Conservation (phyloP, 2,888 invertebrate species). For the Synanthedon myopaeformis region DNA sequence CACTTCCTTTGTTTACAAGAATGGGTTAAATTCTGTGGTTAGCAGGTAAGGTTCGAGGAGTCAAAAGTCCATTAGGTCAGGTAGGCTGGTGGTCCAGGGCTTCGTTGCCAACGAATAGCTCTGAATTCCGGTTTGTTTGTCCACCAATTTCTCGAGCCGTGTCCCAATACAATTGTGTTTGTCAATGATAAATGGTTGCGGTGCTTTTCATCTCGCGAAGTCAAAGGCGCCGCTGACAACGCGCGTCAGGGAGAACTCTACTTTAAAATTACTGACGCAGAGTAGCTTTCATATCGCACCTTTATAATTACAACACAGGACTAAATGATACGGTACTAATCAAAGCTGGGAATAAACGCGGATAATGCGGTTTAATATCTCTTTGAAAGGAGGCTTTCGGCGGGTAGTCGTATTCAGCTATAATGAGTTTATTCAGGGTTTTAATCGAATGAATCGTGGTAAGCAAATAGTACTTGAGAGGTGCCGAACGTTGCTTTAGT, state of each 20-base stretch:
- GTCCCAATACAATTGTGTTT: conserved; percentile 68
- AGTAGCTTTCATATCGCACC: conserved; percentile 19
- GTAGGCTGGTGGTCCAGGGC: neutral
- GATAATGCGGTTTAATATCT: conserved; percentile 67
- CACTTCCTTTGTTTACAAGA: neutral
- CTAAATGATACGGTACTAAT: conserved; percentile 71
- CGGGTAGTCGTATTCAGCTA: conserved; percentile 59
- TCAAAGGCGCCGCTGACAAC: conserved; percentile 55
- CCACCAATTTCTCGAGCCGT: conserved; percentile 58
- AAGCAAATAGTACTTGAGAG: conserved; percentile 55
- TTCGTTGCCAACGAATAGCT: conserved; percentile 12
- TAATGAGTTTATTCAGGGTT: conserved; percentile 68
- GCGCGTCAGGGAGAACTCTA: conserved; percentile 18
- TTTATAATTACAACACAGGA: conserved; percentile 63
- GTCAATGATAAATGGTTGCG: conserved; percentile 70
- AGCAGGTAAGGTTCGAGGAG: neutral
- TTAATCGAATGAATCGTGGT: conserved; percentile 66
- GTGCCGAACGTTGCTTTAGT: conserved; percentile 12
- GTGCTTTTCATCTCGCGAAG: conserved; percentile 60
- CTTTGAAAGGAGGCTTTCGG: conserved; percentile 65
- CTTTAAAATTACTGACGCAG: conserved; percentile 16
- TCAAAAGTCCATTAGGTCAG: neutral
- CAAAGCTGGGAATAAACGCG: conserved; percentile 64
- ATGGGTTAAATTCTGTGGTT: neutral
- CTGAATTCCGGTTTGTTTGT: conserved; percentile 57